Evolutionary conservation across 2,113 vertebrate species (phyloP).

Genomic region (Myotis brandtii): DNA sequence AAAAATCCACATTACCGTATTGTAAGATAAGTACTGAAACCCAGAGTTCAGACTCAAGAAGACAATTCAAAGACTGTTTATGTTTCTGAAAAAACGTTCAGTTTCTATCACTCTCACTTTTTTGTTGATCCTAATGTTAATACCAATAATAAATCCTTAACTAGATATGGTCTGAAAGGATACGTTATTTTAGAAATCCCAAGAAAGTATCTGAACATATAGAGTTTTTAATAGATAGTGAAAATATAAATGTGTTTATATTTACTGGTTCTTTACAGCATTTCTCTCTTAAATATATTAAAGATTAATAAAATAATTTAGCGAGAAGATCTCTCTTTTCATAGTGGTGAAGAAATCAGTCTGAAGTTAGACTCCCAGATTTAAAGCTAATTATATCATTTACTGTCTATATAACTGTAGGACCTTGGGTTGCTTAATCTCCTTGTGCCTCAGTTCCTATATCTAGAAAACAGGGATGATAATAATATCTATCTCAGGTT

Average conservation of each 20-base stretch:
- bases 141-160: constrained; percentile 1
- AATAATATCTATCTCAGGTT: neutral
- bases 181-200: constrained; percentile 43
- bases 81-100: constrained; percentile 44
- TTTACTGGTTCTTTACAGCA: neutral
- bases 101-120: constrained; percentile 28
- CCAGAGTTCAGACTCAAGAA: neutral
- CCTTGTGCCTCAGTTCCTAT: neutral
- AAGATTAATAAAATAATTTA: constrained; percentile 31
- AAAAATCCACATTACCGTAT: neutral
- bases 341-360: neutral
- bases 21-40: constrained; percentile 6
- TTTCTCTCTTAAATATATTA: constrained; percentile 18
- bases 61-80: neutral
- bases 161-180: neutral
- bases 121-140: constrained; percentile 44
- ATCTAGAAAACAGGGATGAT: neutral
- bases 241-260: constrained; percentile 22
- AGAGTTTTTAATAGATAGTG: neutral
- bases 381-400: constrained; percentile 4
- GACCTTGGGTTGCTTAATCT: neutral
- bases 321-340: neutral
- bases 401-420: neutral
- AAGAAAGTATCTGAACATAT: neutral
- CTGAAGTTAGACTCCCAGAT: neutral